phyloP scores from a whole-genome alignment of 2,888 invertebrate genomes.

The Drosophila engyochracea region DNA sequence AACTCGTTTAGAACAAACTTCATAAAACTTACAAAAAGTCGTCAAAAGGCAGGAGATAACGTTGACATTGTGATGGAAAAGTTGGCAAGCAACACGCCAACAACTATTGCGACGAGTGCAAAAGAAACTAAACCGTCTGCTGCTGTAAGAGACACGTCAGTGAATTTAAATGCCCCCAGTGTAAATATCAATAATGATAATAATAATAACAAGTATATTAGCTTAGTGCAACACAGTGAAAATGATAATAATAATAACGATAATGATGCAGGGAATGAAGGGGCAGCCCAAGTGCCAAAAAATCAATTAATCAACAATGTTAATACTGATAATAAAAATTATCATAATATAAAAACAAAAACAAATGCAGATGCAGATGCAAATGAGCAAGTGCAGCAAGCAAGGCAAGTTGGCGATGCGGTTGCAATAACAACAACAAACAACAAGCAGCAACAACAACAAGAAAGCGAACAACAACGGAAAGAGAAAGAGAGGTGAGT shows the following conservation, averaged over 20 bases:
- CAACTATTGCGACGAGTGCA: slow-evolving; percentile 26
- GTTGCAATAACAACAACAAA: slow-evolving; percentile 15
- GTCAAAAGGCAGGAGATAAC: slow-evolving; percentile 35
- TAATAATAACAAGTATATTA: slow-evolving; percentile 42
- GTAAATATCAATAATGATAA: slow-evolving; percentile 64
- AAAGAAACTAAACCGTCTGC: slow-evolving; percentile 26
- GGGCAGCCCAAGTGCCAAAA: slow-evolving; percentile 62
- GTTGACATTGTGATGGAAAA: slow-evolving; percentile 26
- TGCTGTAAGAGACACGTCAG: slow-evolving; percentile 69
- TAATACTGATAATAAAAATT: slow-evolving; percentile 40
- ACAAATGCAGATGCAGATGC: slow-evolving; percentile 1
- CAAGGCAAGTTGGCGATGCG: slow-evolving; percentile 16
- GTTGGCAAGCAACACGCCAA: slow-evolving; percentile 43
- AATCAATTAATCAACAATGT: slow-evolving; percentile 45
- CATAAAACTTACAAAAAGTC: slow-evolving; percentile 25
- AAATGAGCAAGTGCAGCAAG: slow-evolving; percentile 39
- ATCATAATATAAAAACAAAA: slow-evolving; percentile 32
- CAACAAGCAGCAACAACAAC: slow-evolving; percentile 16
- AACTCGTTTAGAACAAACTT: slow-evolving; percentile 29
- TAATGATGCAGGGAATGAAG: slow-evolving; percentile 9
- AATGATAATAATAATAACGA: slow-evolving; percentile 26
- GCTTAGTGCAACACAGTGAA: slow-evolving; percentile 53
- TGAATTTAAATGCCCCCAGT: slow-evolving; percentile 47
- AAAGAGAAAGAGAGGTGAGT: slow-evolving; percentile 53
- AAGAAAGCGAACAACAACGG: slow-evolving; percentile 15